phyloP scores from a whole-genome alignment of 1,140 invertebrate species.

The Aplysia californica region DNA sequence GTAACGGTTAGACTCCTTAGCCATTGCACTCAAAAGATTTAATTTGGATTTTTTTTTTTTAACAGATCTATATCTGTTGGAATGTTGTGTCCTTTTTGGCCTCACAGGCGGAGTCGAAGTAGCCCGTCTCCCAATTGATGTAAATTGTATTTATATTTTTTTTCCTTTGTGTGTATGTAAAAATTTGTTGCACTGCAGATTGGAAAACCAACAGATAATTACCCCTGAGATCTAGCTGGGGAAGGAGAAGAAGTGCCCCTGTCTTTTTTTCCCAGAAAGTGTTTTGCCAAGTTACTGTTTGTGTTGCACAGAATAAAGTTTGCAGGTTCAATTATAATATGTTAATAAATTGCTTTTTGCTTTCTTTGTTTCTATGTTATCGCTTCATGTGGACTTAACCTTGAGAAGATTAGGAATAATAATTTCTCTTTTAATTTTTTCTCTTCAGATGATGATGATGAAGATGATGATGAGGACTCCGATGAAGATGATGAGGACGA shows the following conservation, averaged over 20 bases:
- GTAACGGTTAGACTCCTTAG: neutral
- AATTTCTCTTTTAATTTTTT: conserved; percentile 12
- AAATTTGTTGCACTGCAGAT: too few species aligned
- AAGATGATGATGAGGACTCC: conserved; percentile 52
- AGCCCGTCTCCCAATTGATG: too few species aligned
- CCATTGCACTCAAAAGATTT: too few species aligned
- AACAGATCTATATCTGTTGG: too few species aligned
- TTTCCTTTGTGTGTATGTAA: too few species aligned
- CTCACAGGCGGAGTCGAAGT: too few species aligned
- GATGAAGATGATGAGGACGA: conserved; percentile 65
- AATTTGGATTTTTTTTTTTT: too few species aligned
- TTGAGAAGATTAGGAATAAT: neutral
- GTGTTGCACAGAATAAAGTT: neutral
- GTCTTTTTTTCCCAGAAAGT: neutral
- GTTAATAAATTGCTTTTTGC: neutral
- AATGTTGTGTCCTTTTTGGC: too few species aligned
- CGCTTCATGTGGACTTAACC: neutral
- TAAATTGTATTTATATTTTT: too few species aligned
- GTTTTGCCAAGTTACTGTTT: neutral
- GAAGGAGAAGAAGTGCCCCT: too few species aligned
- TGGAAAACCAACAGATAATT: too few species aligned
- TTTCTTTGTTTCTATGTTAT: neutral
- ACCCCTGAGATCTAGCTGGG: too few species aligned
- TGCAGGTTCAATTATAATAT: neutral
- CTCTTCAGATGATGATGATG: conserved; percentile 50